A percentile compares a stretch with the other conserved stretches of the same genome.
Conservation (phyloP, 2,888 invertebrate genomes). For the Crematogaster levior region DNA sequence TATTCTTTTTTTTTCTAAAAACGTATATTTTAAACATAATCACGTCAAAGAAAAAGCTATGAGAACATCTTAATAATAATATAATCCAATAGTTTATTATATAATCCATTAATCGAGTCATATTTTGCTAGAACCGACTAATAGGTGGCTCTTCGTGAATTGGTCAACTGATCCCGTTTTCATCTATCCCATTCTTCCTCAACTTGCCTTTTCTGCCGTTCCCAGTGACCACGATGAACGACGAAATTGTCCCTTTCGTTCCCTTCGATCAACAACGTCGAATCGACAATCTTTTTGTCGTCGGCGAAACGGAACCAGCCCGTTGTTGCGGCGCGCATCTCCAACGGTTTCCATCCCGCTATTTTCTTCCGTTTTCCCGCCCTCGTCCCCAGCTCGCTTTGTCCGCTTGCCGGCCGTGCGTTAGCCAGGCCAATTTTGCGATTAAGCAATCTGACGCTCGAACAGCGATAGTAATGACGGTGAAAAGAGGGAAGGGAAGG, state of each 20-base stretch:
- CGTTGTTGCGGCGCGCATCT: conserved; percentile 1
- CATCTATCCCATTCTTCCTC: neutral
- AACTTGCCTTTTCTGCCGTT: neutral
- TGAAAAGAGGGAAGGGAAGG: neutral
- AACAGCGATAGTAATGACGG: conserved; percentile 38
- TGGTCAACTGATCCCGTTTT: neutral
- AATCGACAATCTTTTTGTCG: conserved; percentile 47
- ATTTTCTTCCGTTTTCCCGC: conserved; percentile 44
- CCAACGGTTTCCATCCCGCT: conserved; percentile 38
- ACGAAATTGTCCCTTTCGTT: conserved; percentile 35
- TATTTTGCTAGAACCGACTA: neutral
- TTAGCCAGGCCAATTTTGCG: conserved; percentile 36
- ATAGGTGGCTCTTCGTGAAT: neutral
- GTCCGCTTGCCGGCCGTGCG: conserved; percentile 30
- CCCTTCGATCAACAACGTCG: neutral
- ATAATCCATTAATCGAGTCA: neutral
- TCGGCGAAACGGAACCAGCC: conserved; percentile 18
- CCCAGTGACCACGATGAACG: neutral
- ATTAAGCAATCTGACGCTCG: conserved; percentile 50
- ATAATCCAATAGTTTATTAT: neutral
- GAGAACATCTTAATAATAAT: neutral
- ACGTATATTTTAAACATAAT: neutral
- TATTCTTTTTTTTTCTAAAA: neutral
- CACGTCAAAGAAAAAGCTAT: neutral
- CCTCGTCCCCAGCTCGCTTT: conserved; percentile 13